Evolutionary conservation across 2,888 invertebrate genomes (phyloP), one percentile per base, ranked within the genome.

Genomic region (Maniola hyperantus): DNA sequence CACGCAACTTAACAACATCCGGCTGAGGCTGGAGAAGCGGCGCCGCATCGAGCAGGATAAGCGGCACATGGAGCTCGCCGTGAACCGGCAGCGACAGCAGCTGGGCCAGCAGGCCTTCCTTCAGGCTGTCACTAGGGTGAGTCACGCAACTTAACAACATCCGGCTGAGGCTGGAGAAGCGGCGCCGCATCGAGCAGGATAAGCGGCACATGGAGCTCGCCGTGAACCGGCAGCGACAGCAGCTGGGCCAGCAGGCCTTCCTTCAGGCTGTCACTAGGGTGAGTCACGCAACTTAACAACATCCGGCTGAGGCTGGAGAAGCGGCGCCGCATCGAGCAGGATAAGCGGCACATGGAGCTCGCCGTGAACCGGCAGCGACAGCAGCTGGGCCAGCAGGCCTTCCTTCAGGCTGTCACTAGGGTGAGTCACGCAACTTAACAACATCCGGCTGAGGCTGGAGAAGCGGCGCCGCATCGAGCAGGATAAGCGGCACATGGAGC

Each of bases 171-270:
- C 91, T 99, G 72, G 98, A 99, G 91, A 98, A 97, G 87, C 93
- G 98, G 67, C 94, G 98, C 66, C 95, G 97, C 76, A 99, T 99
- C 76, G 99, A 99, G 85, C 96, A 94, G 71, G 98, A 98, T 79
- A 99, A 98, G 87, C 93, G 96, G 66, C 94, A 96, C 77, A 96
- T 97, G 94, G 98, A 98, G 91, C 90, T 96, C 76, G 96, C 97
- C 54, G 95, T 97, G 88, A 95, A 94, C 78, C 95, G 96, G 76
- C 97, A 98, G 83, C 93, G 98, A 70, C 97, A 98, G 84, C 97
- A 97, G 89, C 94, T 98, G 63, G 97, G 98, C 36, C 98, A 98
- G 85, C 97, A 97, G 73, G 98, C 98, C 6, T 98, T 98, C n/a
- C 92, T 98, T 72, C 97, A 97, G 87, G 97, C 97, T 69, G 96